These are phyloP conservation scores for Prunella himalayana DNA, from an alignment of 2,113 vertebrate species.

Conservation along the genomic window DNA sequence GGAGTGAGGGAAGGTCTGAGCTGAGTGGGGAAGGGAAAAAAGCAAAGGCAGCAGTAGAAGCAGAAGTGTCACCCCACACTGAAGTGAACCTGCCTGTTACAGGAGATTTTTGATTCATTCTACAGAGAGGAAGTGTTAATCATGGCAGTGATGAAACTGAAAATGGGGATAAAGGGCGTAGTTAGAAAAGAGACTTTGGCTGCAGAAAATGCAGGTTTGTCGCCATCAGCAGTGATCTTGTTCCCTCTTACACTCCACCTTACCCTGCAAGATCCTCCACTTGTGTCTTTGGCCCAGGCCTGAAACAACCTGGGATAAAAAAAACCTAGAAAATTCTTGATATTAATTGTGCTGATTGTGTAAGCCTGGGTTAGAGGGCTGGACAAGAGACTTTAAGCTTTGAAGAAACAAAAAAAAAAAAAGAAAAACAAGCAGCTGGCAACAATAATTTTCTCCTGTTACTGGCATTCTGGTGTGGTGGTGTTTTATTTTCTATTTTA, in stretches of 20 bases:
- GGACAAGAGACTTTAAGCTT: neutral
- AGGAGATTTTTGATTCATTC: neutral
- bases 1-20: neutral
- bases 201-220: neutral
- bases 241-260: neutral
- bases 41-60: neutral
- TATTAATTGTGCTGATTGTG: neutral
- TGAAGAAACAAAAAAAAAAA: neutral
- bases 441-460: neutral
- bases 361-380: neutral
- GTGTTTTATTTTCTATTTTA: neutral
- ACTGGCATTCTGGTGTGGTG: neutral
- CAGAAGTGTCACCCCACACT: neutral
- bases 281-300: neutral
- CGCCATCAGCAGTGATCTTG: neutral
- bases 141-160: neutral
- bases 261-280: neutral
- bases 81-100: neutral
- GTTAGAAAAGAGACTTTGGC: neutral
- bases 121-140: constrained; percentile 18
- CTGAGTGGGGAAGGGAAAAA: neutral
- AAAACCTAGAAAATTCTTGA: fast-evolving
- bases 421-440: neutral
- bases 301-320: neutral
- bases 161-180: neutral